These are phyloP conservation scores for Acanthurus leucopareius DNA, from an alignment of 2,797 vertebrate genomes.

Conservation along the genomic window DNA sequence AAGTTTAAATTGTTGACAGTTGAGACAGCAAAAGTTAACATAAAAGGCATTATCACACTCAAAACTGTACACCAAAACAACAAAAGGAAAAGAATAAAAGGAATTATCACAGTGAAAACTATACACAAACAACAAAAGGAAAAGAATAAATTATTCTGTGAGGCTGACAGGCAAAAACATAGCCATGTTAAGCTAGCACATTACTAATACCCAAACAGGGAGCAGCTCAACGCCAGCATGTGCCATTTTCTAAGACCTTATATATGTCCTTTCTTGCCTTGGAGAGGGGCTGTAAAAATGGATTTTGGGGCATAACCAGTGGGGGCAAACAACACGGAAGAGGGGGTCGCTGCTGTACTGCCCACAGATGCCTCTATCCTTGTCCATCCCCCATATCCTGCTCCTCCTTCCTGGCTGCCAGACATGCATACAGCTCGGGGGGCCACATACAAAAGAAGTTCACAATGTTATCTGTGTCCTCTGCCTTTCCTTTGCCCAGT, in stretches of 20 bases:
- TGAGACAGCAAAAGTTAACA: slow-evolving; percentile 22
- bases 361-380: slow-evolving; percentile 47
- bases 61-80: slow-evolving; percentile 23
- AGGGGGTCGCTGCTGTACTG: slow-evolving; percentile 29
- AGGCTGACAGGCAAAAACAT: slow-evolving; percentile 36
- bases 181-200: slow-evolving; percentile 24
- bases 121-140: slow-evolving; percentile 28
- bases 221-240: slow-evolving; percentile 23
- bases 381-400: slow-evolving; percentile 31
- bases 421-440: slow-evolving; percentile 47
- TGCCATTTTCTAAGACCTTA: slow-evolving; percentile 49
- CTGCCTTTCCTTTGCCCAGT: slow-evolving; percentile 55
- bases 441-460: slow-evolving; percentile 51
- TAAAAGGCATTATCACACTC: slow-evolving; percentile 13
- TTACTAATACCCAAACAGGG: slow-evolving; percentile 29
- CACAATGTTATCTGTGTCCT: slow-evolving; percentile 55
- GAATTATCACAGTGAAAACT: slow-evolving; percentile 10
- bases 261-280: slow-evolving; percentile 48
- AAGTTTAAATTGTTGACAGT: slow-evolving; percentile 19
- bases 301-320: slow-evolving; percentile 20
- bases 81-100: slow-evolving; percentile 29
- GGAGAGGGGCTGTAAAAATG: slow-evolving; percentile 41
- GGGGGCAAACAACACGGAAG: slow-evolving; percentile 45
- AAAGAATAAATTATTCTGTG: slow-evolving; percentile 26
- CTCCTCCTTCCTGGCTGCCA: slow-evolving; percentile 50